Conservation (phyloP, 2,797 vertebrate genomes). For the Spinus olivaceus region DNA sequence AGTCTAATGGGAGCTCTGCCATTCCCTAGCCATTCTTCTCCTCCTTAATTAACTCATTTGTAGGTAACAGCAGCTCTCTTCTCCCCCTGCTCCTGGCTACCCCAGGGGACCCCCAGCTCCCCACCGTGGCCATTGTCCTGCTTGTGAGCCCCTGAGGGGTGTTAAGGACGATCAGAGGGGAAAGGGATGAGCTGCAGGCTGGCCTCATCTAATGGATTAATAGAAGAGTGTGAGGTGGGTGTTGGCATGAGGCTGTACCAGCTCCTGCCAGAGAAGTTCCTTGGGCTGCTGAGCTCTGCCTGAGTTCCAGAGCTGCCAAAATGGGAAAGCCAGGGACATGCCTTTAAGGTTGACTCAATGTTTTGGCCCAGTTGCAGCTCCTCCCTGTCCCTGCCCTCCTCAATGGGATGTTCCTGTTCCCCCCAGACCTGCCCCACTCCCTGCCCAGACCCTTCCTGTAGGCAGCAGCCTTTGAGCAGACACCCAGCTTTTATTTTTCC, state of each 20-base stretch:
- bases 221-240: accelerated
- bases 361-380: background rate
- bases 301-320: background rate
- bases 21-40: background rate
- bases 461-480: background rate
- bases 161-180: background rate
- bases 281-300: background rate
- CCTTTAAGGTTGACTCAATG: background rate
- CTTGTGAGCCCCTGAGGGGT: background rate
- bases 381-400: background rate
- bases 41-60: background rate
- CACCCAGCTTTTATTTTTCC: background rate
- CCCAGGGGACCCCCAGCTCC: background rate
- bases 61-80: background rate
- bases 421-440: background rate
- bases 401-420: accelerated
- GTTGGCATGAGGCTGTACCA: background rate
- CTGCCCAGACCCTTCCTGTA: background rate
- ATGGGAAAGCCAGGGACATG: background rate
- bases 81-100: background rate
- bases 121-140: accelerated
- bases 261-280: background rate
- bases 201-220: background rate
- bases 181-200: accelerated
- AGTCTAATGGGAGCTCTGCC: background rate